These are phyloP conservation scores for Mormyrops boulengeri DNA, from an alignment of 2,797 vertebrate species.

Conservation along the genomic window DNA sequence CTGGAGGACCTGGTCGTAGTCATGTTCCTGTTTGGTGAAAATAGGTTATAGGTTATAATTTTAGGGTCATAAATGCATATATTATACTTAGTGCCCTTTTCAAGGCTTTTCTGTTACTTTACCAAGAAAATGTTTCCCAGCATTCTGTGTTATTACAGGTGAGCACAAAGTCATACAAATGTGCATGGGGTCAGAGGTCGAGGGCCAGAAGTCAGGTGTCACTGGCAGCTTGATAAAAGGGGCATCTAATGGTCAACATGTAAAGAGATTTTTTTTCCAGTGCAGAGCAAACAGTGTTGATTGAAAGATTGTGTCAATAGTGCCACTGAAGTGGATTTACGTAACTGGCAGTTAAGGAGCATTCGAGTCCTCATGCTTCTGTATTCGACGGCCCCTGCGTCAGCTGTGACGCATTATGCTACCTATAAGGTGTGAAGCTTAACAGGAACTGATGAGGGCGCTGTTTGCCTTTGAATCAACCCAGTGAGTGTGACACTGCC, in stretches of 20 bases:
- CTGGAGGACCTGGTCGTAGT: neutral
- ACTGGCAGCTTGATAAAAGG: neutral
- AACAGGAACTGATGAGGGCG: neutral
- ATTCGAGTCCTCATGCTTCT: neutral
- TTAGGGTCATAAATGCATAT: neutral
- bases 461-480: neutral
- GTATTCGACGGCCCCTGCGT: neutral
- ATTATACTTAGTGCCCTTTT: neutral
- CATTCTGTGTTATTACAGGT: neutral
- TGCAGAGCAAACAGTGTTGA: neutral
- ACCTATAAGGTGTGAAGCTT: neutral
- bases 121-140: neutral
- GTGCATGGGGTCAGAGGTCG: neutral
- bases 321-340: neutral
- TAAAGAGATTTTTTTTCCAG: neutral
- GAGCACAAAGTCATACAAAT: neutral
- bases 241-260: neutral
- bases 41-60: neutral
- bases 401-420: neutral
- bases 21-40: neutral
- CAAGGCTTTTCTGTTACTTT: neutral
- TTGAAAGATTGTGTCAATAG: neutral
- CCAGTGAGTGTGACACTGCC: neutral
- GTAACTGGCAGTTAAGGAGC: neutral
- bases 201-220: neutral